Base-by-base conservation (phyloP, 2,888 invertebrate genomes). In the Tachina fera region DNA sequence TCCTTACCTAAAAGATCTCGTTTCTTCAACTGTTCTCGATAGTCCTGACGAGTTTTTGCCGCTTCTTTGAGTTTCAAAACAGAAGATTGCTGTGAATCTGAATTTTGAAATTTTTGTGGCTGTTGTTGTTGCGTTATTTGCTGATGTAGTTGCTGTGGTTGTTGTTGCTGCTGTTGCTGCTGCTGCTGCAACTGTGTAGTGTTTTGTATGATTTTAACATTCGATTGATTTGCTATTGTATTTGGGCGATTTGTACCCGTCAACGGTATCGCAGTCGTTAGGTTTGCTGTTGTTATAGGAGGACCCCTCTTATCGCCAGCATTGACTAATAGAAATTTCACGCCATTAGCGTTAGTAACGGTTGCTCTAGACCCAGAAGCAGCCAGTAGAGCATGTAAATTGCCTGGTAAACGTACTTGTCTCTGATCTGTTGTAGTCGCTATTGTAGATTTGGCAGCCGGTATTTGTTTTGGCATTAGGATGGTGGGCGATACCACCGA, bases 401-500 rank as follows among this genome's bases (percentile, higher is more conserved):
- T 86, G 22, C 83, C 56, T 13, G 83, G 75, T 9, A 86, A 68
- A 19, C 83, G 70, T 39, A 86, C 79, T 79, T 77, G 86, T 16
- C 79, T 67, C 11, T 63, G 65, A n/a, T 81, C 68, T 31, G 61
- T 39, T 9, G 31, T 47, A 53, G 75, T 74, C 1, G 76, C 16
- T 14, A 81, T 49, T 22, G 75, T 19, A 1, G 87, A 31, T 45
- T 81, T 65, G 58, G 87, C 1, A 19, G 87, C 16, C 65, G 87
- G 1, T 14, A 49, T 83, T 75, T 90, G 90, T 68, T 91, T 90
- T 71, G 93, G 92, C 87, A 93, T 90, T 1, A 93, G 89, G 47
- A 93, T 92, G 84, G 93, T 93, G 0, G 93, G 92, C 41, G 93
- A 93, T n/a, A 93, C 93, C 58, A 93, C 56, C 0, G 93, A 93